phyloP scores from a whole-genome alignment of 2,113 vertebrate species.

The Balaenoptera acutorostrata region DNA sequence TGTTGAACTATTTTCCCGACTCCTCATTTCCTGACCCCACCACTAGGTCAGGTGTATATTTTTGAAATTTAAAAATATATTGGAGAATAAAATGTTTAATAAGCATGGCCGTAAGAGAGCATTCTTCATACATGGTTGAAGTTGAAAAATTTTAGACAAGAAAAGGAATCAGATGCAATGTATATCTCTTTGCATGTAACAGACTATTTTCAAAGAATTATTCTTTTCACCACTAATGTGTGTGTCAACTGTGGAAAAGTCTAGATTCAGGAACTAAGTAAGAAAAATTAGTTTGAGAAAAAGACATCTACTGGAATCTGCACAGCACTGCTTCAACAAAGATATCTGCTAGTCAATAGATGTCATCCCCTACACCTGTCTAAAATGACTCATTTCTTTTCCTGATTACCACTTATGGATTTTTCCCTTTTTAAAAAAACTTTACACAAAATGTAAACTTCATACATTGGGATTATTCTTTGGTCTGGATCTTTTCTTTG shows the following conservation, averaged over 20 bases:
- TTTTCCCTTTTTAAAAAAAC: slow-evolving; percentile 65
- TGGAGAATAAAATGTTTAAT: slow-evolving; percentile 34
- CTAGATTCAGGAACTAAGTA: slow-evolving; percentile 43
- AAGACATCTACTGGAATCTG: slow-evolving; percentile 76
- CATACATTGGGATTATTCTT: slow-evolving; percentile 78
- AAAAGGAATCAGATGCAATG: not conserved
- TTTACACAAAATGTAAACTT: slow-evolving; percentile 77
- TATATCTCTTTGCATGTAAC: not conserved
- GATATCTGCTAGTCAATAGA: slow-evolving; percentile 73
- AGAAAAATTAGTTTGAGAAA: slow-evolving; percentile 66
- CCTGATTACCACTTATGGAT: slow-evolving; percentile 55
- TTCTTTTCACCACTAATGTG: not conserved
- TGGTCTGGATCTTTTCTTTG: slow-evolving; percentile 78
- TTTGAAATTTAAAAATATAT: slow-evolving; percentile 12
- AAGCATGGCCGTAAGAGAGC: not conserved
- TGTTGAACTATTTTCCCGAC: not conserved
- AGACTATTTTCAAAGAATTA: slow-evolving; percentile 8
- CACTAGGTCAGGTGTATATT: not conserved
- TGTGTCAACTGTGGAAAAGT: not conserved
- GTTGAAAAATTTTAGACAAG: not conserved
- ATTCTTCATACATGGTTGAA: not conserved
- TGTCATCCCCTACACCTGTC: slow-evolving; percentile 72
- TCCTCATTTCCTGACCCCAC: not conserved
- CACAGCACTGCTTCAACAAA: slow-evolving; percentile 73
- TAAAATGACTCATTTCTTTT: slow-evolving; percentile 73